Evolutionary conservation across 2,888 invertebrate species (phyloP).

Genomic region (Mythimna vitellina): DNA sequence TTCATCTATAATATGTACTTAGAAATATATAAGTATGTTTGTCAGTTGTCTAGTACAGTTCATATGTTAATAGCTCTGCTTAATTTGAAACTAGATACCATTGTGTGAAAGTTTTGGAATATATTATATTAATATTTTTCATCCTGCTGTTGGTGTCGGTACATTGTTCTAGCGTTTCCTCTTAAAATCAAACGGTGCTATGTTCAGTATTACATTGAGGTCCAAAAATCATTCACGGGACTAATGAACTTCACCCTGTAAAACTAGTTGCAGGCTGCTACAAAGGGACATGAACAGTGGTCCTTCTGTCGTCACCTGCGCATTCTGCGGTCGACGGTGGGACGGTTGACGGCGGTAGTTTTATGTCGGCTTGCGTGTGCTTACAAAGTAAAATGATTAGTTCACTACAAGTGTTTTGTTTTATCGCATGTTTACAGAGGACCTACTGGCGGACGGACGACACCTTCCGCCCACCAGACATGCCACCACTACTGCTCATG

Average conservation of each 20-base stretch:
- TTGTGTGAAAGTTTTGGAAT: too few relatives aligned
- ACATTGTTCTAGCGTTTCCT: too few relatives aligned
- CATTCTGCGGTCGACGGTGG: neutral
- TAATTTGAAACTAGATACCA: too few relatives aligned
- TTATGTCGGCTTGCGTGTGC: constrained; percentile 12
- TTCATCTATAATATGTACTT: too few relatives aligned
- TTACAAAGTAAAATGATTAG: constrained; percentile 51
- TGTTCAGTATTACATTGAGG: neutral
- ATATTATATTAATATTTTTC: too few relatives aligned
- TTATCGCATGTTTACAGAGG: constrained; percentile 36
- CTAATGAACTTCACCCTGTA: neutral
- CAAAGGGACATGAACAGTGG: neutral
- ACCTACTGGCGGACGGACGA: neutral
- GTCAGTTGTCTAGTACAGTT: too few relatives aligned
- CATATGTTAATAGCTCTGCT: too few relatives aligned
- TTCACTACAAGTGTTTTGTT: constrained; percentile 33
- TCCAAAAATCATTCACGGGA: neutral
- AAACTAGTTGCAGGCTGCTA: neutral
- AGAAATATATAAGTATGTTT: too few relatives aligned
- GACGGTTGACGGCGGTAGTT: neutral
- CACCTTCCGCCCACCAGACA: neutral
- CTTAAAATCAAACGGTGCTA: too few relatives aligned
- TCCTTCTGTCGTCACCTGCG: constrained; percentile 15
- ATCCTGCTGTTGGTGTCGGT: neutral
- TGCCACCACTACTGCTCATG: too few relatives aligned